Base-by-base conservation (phyloP, 2,888 invertebrate genomes). In the Monoplex corrugatus region DNA sequence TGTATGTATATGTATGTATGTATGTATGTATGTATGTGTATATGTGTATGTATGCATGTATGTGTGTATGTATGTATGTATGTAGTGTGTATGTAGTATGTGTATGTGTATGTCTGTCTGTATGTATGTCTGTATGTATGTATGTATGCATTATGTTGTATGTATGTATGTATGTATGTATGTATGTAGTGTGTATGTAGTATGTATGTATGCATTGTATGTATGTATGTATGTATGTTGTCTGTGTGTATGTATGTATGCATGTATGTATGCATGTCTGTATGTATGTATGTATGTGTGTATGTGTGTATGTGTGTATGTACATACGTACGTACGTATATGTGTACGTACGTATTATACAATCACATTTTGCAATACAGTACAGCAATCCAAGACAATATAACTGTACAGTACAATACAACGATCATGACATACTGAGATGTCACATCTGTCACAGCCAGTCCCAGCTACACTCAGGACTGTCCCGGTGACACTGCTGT, bases 221-320 rank as follows among this genome's bases (percentile, higher is more conserved):
- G 35, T 57, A 23, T 57, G 57, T 57, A 23, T 57, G 57, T 57
- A 23, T 57, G 57, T 57, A 23, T 57, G 57, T 57, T 57, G 57
- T 57, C 13, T 57, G 57, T 28, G 28, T 28, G 23, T 68, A 68
- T 13, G 23, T 28, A 13, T 68, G 28, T 68, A 68, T 28, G 28
- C 28, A 68, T 68, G 63, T n/a, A 68, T 28, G 28, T n/a, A 68
- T 23, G 72, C 32, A 28, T 72, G 8, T 8, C 72, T 13, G 32
- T 72, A 6, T 72, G 72, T 23, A 32, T 23, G 19, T 23, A 28
- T n/a, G 72, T 72, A 28, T 13, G 72, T 72, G 72, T 72, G 72
- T 72, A 28, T 72, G 72, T 72, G 72, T 72, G 72, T 72, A 28
- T 72, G 72, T 72, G 72, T 72, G 72, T 72, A 28, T 72, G 72